These are phyloP conservation scores for Xylota sylvarum DNA, from an alignment of 2,888 invertebrate genomes.

Conservation along the genomic window DNA sequence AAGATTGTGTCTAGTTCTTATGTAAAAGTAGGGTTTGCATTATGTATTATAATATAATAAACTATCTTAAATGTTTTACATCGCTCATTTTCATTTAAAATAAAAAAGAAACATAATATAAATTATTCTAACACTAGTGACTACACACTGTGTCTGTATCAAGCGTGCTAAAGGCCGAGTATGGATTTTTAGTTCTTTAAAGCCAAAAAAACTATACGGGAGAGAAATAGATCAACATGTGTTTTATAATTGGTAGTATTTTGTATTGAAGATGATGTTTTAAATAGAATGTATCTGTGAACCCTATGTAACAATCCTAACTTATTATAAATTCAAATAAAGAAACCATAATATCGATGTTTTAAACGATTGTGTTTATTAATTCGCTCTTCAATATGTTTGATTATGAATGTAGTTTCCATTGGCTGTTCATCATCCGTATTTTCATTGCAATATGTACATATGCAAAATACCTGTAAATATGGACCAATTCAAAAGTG, in stretches of 20 bases:
- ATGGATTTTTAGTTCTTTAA: conserved; percentile 48
- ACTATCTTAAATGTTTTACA: conserved; percentile 57
- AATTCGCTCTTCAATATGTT: not conserved
- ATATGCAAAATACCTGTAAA: too few relatives aligned
- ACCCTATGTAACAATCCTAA: conserved; percentile 75
- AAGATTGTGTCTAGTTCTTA: conserved; percentile 74
- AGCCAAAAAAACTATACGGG: conserved; percentile 35
- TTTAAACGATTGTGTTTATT: conserved; percentile 31
- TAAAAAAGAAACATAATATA: conserved; percentile 13
- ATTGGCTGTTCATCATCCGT: too few relatives aligned
- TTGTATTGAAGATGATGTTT: conserved; percentile 67
- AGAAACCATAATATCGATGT: conserved; percentile 75
- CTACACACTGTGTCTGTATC: conserved; percentile 27
- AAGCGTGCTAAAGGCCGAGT: conserved; percentile 40
- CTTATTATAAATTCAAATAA: conserved; percentile 74
- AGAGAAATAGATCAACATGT: conserved; percentile 59
- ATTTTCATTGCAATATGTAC: too few relatives aligned
- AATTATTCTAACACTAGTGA: conserved; percentile 25
- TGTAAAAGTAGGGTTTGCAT: conserved; percentile 73
- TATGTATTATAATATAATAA: conserved; percentile 68
- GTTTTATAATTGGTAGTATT: conserved; percentile 69
- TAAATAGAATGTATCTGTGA: conserved; percentile 69
- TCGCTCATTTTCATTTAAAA: conserved; percentile 51
- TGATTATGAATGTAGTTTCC: not conserved
- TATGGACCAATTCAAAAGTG: too few relatives aligned